These are phyloP conservation scores for Hydrotaea diabolus DNA, from an alignment of 2,888 invertebrate genomes.

Conservation along the genomic window DNA sequence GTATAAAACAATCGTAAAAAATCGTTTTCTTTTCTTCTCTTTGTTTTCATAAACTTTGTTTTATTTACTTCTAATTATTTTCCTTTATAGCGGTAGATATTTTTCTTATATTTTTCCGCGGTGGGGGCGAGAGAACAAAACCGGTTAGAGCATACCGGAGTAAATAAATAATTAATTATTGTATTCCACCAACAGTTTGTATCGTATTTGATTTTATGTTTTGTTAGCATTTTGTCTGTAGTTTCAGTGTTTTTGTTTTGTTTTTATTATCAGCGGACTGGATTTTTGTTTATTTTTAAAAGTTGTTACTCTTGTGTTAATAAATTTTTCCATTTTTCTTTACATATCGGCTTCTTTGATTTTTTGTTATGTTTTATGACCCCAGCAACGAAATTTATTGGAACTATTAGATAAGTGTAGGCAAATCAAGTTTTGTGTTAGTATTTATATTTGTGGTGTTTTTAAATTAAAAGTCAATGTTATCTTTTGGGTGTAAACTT, in stretches of 20 bases:
- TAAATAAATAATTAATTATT: constrained; percentile 15
- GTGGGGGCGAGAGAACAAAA: not conserved
- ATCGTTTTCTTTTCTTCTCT: not conserved
- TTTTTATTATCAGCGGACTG: not conserved
- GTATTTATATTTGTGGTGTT: not conserved
- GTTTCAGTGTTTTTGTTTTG: not conserved
- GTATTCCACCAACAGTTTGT: not conserved
- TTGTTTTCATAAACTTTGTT: not conserved
- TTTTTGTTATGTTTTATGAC: not conserved
- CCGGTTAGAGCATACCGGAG: not conserved
- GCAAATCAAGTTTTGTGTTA: constrained; percentile 1
- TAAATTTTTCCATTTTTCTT: not conserved
- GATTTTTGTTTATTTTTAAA: constrained; percentile 3
- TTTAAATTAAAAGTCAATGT: not conserved
- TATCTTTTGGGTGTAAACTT: no score
- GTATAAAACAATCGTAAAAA: not conserved
- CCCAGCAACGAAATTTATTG: not conserved
- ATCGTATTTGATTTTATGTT: not conserved
- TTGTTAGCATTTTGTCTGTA: not conserved
- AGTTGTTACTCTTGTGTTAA: not conserved
- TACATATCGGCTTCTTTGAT: not conserved
- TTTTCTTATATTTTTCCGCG: not conserved
- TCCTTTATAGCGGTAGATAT: not conserved
- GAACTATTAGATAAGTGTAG: not conserved
- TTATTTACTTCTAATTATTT: constrained; percentile 15